A percentile compares a stretch with the other conserved stretches of the same genome.
phyloP scores from a whole-genome alignment of 2,888 invertebrate genomes.

The Rhodophaea formosa region DNA sequence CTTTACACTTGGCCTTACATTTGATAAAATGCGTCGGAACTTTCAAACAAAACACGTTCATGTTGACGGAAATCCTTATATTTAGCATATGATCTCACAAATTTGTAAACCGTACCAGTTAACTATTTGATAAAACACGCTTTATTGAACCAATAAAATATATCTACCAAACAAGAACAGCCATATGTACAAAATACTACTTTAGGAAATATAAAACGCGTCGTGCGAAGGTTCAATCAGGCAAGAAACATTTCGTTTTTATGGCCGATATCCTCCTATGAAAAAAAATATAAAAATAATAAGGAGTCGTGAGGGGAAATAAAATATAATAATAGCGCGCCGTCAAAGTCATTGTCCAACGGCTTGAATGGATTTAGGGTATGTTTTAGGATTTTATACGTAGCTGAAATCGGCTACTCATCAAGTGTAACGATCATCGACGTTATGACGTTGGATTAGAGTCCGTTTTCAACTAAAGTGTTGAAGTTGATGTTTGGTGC shows the following conservation, averaged over 20 bases:
- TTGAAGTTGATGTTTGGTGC: no score
- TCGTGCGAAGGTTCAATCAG: slow-evolving; percentile 65
- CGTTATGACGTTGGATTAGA: no score
- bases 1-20: no score
- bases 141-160: not conserved
- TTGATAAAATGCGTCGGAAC: no score
- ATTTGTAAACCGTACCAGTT: not conserved
- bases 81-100: not conserved
- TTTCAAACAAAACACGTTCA: no score
- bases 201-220: slow-evolving; percentile 52
- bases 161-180: slow-evolving; percentile 8
- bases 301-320: slow-evolving; percentile 66
- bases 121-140: not conserved
- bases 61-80: no score
- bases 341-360: slow-evolving; percentile 59
- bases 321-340: slow-evolving; percentile 68
- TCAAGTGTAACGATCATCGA: no score
- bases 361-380: slow-evolving; percentile 57
- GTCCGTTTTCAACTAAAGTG: no score
- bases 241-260: slow-evolving; percentile 68
- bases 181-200: slow-evolving; percentile 28
- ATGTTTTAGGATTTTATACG: slow-evolving; percentile 47
- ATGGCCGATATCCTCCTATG: slow-evolving; percentile 69
- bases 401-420: slow-evolving; percentile 3
- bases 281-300: slow-evolving; percentile 75